Conservation (phyloP, 2,888 invertebrate genomes). For the Hanleya hanleyi region DNA sequence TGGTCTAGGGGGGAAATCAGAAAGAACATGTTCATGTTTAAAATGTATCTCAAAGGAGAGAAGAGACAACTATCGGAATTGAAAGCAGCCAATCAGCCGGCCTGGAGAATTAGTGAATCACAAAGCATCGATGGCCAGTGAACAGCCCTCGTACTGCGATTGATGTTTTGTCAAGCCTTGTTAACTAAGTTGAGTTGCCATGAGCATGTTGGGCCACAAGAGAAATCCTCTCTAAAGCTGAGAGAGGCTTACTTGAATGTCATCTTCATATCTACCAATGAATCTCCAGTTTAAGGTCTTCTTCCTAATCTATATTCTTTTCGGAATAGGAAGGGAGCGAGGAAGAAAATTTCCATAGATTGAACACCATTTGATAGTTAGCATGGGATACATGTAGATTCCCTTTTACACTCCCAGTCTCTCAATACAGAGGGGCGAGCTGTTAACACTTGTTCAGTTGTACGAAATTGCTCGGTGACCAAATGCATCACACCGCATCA, state of each 20-base stretch:
- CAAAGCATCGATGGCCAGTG: background rate
- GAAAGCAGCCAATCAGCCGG: background rate
- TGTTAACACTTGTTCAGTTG: too few relatives aligned
- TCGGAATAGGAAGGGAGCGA: too few relatives aligned
- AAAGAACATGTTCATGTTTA: background rate
- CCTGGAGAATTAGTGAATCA: background rate
- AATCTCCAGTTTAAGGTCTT: background rate
- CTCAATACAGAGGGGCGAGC: too few relatives aligned
- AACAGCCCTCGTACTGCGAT: too few relatives aligned
- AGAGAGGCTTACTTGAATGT: background rate
- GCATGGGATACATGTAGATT: too few relatives aligned
- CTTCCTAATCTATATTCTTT: background rate
- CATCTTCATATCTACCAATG: background rate
- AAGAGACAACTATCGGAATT: background rate
- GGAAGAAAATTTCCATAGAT: too few relatives aligned
- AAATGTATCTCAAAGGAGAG: background rate
- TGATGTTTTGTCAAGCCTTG: conserved; percentile 5
- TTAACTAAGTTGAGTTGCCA: background rate
- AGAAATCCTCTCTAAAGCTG: background rate
- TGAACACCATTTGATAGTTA: too few relatives aligned
- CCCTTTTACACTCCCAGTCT: too few relatives aligned
- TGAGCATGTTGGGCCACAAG: background rate
- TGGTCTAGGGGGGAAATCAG: background rate
- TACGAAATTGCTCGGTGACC: too few relatives aligned
- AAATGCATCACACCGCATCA: background rate